Evolutionary conservation across 2,113 vertebrate genomes (phyloP).

Genomic region (Ammodytes marinus): DNA sequence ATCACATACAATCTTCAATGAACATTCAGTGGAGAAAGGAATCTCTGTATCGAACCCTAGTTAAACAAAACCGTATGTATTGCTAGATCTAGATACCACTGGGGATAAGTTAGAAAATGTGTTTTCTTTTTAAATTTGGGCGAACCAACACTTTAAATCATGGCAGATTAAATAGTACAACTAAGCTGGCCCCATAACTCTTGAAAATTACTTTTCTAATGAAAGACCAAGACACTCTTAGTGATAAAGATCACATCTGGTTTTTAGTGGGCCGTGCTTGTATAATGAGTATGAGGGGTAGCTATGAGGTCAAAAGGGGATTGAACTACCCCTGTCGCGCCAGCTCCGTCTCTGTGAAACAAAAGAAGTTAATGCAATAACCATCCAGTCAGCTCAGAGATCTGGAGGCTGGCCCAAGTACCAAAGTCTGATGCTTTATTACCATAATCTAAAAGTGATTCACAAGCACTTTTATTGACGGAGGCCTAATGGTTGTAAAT

Average conservation of each 20-base stretch:
- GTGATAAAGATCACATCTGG: constrained; percentile 40
- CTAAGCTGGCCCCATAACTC: background rate
- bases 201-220: background rate
- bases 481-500: background rate
- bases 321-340: constrained; percentile 37
- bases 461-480: background rate
- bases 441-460: background rate
- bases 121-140: background rate
- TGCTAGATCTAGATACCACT: background rate
- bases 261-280: constrained; percentile 31
- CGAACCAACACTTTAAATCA: background rate
- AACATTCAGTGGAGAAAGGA: background rate
- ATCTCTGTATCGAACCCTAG: background rate
- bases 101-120: constrained; percentile 1
- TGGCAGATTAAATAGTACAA: background rate
- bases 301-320: constrained; percentile 56
- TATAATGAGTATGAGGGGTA: constrained; percentile 55
- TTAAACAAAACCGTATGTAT: background rate
- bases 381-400: constrained; percentile 24
- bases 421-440: constrained; percentile 34
- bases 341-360: constrained; percentile 57
- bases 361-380: constrained; percentile 62
- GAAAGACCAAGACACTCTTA: constrained; percentile 6
- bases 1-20: background rate
- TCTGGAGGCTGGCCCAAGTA: background rate